phyloP scores from a whole-genome alignment of 1,140 invertebrate species.

The Adoxophyes honmai region DNA sequence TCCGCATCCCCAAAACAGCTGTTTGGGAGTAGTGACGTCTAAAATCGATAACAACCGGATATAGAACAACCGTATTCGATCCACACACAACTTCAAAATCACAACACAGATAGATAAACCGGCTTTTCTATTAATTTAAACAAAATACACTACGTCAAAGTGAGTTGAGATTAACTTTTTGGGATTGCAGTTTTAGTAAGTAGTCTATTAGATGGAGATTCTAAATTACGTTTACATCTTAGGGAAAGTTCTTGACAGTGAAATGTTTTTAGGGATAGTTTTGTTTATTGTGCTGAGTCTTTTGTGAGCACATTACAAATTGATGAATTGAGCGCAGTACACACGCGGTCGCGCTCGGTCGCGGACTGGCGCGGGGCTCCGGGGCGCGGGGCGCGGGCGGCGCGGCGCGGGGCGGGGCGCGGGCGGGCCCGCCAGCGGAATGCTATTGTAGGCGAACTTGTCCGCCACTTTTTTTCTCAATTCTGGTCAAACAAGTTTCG shows the following conservation, averaged over 20 bases:
- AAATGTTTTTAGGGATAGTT: conserved; percentile 28
- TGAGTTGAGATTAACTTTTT: conserved; percentile 18
- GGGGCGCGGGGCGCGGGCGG: conserved; percentile 46
- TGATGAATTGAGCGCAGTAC: conserved; percentile 21
- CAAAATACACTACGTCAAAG: conserved; percentile 28
- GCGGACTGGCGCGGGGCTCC: conserved; percentile 45
- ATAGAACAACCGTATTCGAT: conserved; percentile 43
- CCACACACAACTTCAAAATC: conserved; percentile 40
- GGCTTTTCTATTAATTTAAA: conserved; percentile 36
- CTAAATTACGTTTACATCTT: conserved; percentile 15
- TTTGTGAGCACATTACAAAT: conserved; percentile 36
- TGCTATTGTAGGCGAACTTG: conserved; percentile 74
- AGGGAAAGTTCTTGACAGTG: conserved; percentile 19
- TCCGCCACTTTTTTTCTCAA: conserved; percentile 73
- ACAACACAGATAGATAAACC: conserved; percentile 43
- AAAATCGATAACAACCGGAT: conserved; percentile 63
- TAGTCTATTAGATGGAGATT: conserved; percentile 21
- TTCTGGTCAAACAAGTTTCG: conserved; percentile 76
- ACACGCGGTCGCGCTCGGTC: conserved; percentile 53
- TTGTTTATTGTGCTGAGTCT: conserved; percentile 37
- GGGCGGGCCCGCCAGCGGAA: conserved; percentile 52
- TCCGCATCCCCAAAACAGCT: conserved; percentile 64
- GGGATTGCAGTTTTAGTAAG: conserved; percentile 21
- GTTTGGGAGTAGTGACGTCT: conserved; percentile 48
- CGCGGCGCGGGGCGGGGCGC: conserved; percentile 49